A percentile compares a stretch with the other conserved stretches of the same genome.
Evolutionary conservation across 2,888 invertebrate genomes (phyloP).

Genomic region (Beris chalybata): DNA sequence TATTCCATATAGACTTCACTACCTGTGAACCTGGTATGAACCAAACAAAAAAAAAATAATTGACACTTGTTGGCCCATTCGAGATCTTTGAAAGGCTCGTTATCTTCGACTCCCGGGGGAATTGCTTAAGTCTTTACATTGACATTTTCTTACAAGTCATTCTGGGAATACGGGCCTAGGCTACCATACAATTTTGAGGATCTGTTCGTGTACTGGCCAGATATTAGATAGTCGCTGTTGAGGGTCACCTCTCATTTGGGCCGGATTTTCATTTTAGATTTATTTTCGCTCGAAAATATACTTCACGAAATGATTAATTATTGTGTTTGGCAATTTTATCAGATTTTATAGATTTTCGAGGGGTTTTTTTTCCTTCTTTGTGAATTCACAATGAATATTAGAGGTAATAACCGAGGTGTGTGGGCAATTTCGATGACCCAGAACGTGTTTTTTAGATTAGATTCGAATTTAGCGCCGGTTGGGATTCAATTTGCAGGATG

Average conservation of each 20-base stretch:
- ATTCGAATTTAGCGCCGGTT: too few species aligned
- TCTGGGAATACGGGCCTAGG: conserved; percentile 21
- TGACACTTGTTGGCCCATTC: conserved; percentile 33
- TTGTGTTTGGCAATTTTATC: too few species aligned
- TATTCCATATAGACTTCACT: not conserved
- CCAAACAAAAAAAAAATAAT: conserved; percentile 25
- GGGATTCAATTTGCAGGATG: too few species aligned
- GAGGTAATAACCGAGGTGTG: too few species aligned
- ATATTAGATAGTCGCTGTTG: not conserved
- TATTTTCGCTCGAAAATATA: too few species aligned
- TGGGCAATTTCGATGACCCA: too few species aligned
- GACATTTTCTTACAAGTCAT: conserved; percentile 27
- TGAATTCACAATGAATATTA: too few species aligned
- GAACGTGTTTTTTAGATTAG: too few species aligned
- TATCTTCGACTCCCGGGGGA: conserved; percentile 24
- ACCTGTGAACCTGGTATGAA: not conserved
- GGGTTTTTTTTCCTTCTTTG: too few species aligned
- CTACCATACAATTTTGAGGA: not conserved
- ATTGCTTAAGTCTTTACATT: conserved; percentile 16
- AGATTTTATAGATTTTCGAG: too few species aligned
- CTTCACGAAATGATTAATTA: too few species aligned
- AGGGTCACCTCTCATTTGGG: not conserved
- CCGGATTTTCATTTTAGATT: too few species aligned
- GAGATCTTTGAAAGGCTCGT: conserved; percentile 25
- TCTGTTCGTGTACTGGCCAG: not conserved